Percentiles rank a stretch among this genome's conserved stretches.
Conservation (phyloP, 1,140 invertebrate species). For the Aradophagus sp. region DNA sequence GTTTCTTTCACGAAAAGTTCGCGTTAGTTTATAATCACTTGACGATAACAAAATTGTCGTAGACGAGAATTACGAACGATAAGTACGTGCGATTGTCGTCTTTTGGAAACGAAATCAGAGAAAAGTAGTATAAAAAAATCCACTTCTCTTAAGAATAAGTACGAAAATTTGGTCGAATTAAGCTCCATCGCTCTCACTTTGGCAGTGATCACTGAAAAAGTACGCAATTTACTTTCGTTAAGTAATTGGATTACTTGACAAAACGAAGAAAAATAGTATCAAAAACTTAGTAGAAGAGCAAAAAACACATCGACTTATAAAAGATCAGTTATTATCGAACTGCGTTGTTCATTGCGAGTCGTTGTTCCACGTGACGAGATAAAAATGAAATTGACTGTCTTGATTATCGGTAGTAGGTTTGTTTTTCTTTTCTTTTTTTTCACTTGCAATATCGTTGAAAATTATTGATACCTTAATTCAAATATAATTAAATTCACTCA, state of each 20-base stretch:
- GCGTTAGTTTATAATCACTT: conserved; percentile 16
- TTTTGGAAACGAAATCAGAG: conserved; percentile 17
- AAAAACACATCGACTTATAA: conserved; percentile 25
- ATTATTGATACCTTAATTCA: not conserved
- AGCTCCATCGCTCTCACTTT: conserved; percentile 16
- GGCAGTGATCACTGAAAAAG: conserved; percentile 46
- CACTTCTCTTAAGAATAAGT: conserved; percentile 29
- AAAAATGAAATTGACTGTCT: conserved; percentile 43
- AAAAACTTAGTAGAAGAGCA: conserved; percentile 34
- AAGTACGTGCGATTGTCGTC: conserved; percentile 49
- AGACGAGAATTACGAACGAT: conserved; percentile 50
- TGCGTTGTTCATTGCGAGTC: conserved; percentile 46
- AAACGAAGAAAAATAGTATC: conserved; percentile 29
- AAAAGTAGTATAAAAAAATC: conserved; percentile 20
- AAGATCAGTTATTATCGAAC: conserved; percentile 45
- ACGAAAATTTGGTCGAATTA: conserved; percentile 44
- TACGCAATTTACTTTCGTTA: conserved; percentile 11
- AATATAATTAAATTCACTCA: not conserved
- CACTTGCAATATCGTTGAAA: conserved; percentile 2
- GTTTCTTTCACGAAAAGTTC: conserved; percentile 28
- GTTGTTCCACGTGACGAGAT: conserved; percentile 41
- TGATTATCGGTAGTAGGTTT: conserved; percentile 33
- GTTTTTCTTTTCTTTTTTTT: conserved; percentile 11
- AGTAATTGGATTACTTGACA: conserved; percentile 10
- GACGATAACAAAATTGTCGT: conserved; percentile 41